A percentile compares a stretch with the other conserved stretches of the same genome.
phyloP scores from a whole-genome alignment of 2,113 vertebrate genomes.

The Neogale vison region DNA sequence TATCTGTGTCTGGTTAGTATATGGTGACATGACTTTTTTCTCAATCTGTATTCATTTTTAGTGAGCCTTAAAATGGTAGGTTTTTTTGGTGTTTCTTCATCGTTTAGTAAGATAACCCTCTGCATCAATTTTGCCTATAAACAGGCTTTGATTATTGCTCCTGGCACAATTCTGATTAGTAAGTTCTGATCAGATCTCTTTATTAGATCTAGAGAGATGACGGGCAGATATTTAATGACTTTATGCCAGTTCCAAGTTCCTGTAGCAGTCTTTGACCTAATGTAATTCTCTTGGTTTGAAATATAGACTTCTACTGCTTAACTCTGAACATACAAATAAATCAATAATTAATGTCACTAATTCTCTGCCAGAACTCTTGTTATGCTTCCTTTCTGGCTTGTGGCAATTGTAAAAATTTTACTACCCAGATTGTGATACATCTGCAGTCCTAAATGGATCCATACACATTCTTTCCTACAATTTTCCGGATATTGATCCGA shows the following conservation, averaged over 20 bases:
- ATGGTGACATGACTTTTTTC: neutral
- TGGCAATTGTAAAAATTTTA: neutral
- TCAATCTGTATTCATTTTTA: neutral
- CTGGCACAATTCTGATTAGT: neutral
- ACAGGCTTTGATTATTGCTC: neutral
- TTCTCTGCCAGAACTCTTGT: neutral
- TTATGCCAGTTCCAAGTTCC: neutral
- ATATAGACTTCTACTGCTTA: neutral
- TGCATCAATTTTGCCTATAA: constrained; percentile 18
- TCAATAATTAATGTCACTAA: neutral
- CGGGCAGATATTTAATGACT: constrained; percentile 2
- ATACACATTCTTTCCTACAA: neutral
- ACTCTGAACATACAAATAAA: neutral
- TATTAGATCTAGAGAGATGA: neutral
- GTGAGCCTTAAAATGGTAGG: neutral
- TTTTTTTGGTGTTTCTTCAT: neutral
- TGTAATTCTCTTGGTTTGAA: neutral
- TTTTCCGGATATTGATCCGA: neutral
- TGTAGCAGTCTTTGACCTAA: neutral
- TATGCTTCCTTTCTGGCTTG: neutral
- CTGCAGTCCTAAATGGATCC: neutral
- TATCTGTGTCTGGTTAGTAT: neutral
- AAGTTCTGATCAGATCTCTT: neutral
- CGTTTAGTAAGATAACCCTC: neutral
- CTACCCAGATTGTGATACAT: neutral